These are phyloP conservation scores for Hemibagrus guttatus DNA, from an alignment of 2,797 vertebrate genomes.

Conservation along the genomic window DNA sequence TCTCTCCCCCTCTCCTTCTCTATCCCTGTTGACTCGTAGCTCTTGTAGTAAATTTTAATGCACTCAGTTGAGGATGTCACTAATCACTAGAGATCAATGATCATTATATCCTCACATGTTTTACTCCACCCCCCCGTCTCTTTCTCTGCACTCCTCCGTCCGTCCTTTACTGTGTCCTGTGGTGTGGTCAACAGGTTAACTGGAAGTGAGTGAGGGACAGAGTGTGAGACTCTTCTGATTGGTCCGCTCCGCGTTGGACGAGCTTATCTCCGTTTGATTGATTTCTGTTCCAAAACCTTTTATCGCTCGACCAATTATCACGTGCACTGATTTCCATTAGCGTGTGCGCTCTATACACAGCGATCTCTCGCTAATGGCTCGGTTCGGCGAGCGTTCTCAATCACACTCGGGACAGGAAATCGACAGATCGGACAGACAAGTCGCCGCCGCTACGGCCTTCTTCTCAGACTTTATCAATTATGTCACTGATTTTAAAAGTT, in stretches of 20 bases:
- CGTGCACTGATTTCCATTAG: conserved; percentile 19
- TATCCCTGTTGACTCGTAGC: background rate
- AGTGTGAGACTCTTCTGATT: background rate
- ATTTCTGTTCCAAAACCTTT: conserved; percentile 32
- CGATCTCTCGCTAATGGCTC: conserved; percentile 27
- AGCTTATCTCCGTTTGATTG: background rate
- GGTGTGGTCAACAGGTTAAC: too few relatives aligned
- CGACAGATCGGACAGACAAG: background rate
- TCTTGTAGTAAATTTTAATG: background rate
- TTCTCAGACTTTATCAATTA: background rate
- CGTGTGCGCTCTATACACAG: background rate
- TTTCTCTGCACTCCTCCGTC: background rate
- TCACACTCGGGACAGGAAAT: conserved; percentile 32
- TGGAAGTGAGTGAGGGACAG: too few relatives aligned
- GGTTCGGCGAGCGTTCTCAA: background rate
- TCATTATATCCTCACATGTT: background rate
- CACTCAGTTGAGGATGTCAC: conserved; percentile 5
- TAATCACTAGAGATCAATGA: background rate
- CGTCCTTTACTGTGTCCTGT: too few relatives aligned
- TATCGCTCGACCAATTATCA: conserved; percentile 25
- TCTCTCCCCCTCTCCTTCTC: background rate
- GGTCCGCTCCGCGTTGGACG: background rate
- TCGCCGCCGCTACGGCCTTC: too few relatives aligned
- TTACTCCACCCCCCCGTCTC: background rate
- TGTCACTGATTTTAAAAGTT: background rate